Percentiles rank a stretch among this genome's conserved stretches.
Conservation (phyloP, 2,113 vertebrate genomes). For the Mobula birostris region DNA sequence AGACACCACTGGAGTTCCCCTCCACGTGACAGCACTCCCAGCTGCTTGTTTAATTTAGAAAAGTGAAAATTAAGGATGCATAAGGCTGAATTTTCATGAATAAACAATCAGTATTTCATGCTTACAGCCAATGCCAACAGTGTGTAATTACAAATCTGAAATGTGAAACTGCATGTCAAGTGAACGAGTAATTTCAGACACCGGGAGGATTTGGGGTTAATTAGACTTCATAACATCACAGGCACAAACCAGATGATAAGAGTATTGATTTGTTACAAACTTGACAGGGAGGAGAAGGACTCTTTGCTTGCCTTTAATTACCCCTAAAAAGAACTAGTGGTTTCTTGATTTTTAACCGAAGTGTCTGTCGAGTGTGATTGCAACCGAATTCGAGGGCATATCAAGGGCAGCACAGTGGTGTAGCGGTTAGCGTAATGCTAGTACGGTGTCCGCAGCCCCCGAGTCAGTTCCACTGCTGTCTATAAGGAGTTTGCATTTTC, state of each 20-base stretch:
- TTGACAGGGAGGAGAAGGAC: not conserved
- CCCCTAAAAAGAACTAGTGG: not conserved
- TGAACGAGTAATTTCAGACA: not conserved
- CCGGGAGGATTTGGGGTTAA: not conserved
- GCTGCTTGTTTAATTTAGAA: not conserved
- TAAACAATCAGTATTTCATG: not conserved
- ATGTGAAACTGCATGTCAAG: not conserved
- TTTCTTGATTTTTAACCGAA: not conserved
- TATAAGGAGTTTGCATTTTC: too few species aligned
- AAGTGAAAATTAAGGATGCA: not conserved
- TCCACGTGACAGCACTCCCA: not conserved
- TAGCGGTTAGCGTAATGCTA: too few species aligned
- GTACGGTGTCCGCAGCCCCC: too few species aligned
- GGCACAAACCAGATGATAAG: not conserved
- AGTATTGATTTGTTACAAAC: slow-evolving; percentile 1
- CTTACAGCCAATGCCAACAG: not conserved
- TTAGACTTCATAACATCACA: not conserved
- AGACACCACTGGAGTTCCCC: too few species aligned
- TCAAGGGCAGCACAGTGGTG: too few species aligned
- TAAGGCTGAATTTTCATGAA: not conserved
- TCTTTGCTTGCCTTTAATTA: not conserved
- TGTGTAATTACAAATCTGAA: not conserved
- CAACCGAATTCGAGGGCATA: too few species aligned
- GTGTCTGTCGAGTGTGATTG: not conserved
- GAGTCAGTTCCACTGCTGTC: too few species aligned